Evolutionary conservation across 2,797 vertebrate species (phyloP).

Genomic region (Schizopygopsis pylzovi): DNA sequence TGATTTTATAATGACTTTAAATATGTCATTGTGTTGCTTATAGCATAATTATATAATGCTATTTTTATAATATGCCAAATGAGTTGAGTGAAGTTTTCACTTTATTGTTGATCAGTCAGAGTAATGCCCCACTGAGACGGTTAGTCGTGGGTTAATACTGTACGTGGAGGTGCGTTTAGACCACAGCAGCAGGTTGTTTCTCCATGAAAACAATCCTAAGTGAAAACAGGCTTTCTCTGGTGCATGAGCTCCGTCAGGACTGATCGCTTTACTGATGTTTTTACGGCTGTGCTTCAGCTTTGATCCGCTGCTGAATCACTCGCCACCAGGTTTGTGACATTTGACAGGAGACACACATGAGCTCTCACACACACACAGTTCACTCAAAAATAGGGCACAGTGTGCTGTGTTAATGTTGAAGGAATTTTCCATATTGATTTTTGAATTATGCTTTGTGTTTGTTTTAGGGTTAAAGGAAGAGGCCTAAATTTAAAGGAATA

Average conservation of each 20-base stretch:
- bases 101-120: background rate
- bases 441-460: background rate
- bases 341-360: conserved; percentile 40
- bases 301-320: conserved; percentile 48
- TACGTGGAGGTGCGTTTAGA: background rate
- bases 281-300: conserved; percentile 43
- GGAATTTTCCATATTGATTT: background rate
- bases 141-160: background rate
- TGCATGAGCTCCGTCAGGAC: conserved; percentile 8
- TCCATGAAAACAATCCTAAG: conserved; percentile 32
- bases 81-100: background rate
- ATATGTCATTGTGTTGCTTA: too few species aligned
- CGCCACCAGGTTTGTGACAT: conserved; percentile 40
- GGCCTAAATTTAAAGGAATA: background rate
- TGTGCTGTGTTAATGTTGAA: background rate
- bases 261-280: conserved; percentile 44
- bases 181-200: background rate
- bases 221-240: conserved; percentile 38
- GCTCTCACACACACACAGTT: background rate
- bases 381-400: background rate
- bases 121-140: background rate
- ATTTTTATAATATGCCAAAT: background rate
- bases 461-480: background rate
- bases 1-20: too few species aligned
- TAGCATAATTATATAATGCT: background rate